Base-by-base conservation (phyloP, 92 coral and sea anemone species). In the Phenganax marumi region DNA sequence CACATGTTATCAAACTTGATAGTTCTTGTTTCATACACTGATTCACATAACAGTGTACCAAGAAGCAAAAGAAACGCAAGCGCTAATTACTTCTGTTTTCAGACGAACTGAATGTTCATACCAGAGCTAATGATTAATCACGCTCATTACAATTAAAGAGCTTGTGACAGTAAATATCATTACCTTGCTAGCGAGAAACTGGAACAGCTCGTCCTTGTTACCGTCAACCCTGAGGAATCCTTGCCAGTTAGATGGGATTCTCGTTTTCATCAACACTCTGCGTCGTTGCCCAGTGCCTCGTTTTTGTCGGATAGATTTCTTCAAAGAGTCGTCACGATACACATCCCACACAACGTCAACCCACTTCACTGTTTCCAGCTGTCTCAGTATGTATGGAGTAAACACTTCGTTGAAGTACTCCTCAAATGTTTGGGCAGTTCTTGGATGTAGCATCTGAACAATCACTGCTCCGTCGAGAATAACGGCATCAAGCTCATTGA, bases 261-360 rank as follows among this genome's bases (percentile, higher is more conserved):
- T 26, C 71, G 88, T 77, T 7, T 85, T 81, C 70, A 63, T 87
- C 60, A 89, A 72, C 57, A 86, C 88, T 86, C 83, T 86, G 52
- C 90, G 79, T 21, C 86, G 90, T 86, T 86, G 92, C 75, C 90
- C 92, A 22, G 85, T 24, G 24, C 90, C 92, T 86, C 88, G 58
- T 77, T 73, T 89, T 64, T 89, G 88, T 51, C 90, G 84, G 75
- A 86, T 23, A 39, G 92, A 82, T 78, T 82, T 86, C 90, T 89
- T 89, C 71, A 86, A 75, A 50, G 89, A 85, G 73, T 86, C 88
- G n/a, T 86, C 85, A 17, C 55, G 81, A 70, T 86, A 86, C 58
- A 76, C 90, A 52, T 83, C 90, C 86, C 87, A 86, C 62, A 89
- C 88, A 53, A 86, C 82, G 84, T 86, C 90, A 62, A 86, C 92